Evolutionary conservation across 2,797 vertebrate species (phyloP).

Genomic region (Pseudochirops cupreus): DNA sequence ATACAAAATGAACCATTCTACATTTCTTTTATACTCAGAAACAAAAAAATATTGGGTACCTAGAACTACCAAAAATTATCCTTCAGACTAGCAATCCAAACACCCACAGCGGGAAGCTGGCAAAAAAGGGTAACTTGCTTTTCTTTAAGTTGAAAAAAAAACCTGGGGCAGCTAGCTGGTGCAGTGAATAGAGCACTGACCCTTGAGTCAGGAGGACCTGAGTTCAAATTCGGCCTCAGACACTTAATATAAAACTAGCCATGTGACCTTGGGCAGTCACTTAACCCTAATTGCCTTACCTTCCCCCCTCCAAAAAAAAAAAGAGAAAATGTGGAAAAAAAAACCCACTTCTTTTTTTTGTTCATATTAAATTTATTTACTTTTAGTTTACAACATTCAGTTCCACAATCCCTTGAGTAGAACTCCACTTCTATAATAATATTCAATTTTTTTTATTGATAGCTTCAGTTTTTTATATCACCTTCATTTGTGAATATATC

Average conservation of each 20-base stretch:
- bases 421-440: not conserved
- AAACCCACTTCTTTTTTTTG: too few relatives aligned
- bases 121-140: slow-evolving; percentile 42
- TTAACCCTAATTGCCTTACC: too few relatives aligned
- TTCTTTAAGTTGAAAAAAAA: not conserved
- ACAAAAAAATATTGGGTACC: slow-evolving; percentile 10
- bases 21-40: slow-evolving; percentile 38
- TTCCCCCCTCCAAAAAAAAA: too few relatives aligned
- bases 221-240: too few relatives aligned
- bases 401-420: too few relatives aligned
- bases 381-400: too few relatives aligned
- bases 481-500: not conserved
- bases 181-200: too few relatives aligned
- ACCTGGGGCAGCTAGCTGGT: too few relatives aligned
- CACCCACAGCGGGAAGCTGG: slow-evolving; percentile 35
- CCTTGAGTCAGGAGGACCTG: too few relatives aligned
- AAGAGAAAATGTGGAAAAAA: not conserved
- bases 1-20: slow-evolving; percentile 34
- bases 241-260: too few relatives aligned
- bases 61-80: slow-evolving; percentile 21
- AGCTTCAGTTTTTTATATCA: not conserved
- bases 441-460: not conserved
- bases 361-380: too few relatives aligned
- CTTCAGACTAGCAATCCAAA: not conserved
- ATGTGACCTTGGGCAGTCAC: too few relatives aligned